Base-by-base conservation (phyloP, 2,797 vertebrate species). In the Rhinella marina region DNA sequence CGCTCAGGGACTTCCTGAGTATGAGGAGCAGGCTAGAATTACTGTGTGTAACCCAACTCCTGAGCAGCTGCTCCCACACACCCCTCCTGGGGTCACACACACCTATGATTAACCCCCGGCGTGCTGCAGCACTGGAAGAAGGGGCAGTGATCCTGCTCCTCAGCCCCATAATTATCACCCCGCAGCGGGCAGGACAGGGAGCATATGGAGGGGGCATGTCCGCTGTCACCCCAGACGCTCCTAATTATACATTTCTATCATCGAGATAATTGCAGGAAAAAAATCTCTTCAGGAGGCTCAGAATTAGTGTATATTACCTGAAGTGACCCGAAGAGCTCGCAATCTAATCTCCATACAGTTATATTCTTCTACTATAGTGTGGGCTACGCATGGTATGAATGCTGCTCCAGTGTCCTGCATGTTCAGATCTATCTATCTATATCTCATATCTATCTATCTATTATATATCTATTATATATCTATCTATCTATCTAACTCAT, bases 1-100 rank as follows among this genome's bases (percentile, higher is more conserved):
- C 25, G 82, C 66, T 27, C 50, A 82, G 80, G 72, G 14, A 54
- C 84, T 89, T 86, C 84, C 84, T 79, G 80, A 81, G 84, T 82
- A 82, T 88, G 41, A 52, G 17, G 48, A 79, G 68, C 64, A 52
- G 79, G 19, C 64, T 82, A 27, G 52, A 54, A 66, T 89, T 89
- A 62, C 73, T 9, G 1, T n/a, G 59, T 32, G 88, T 89, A 89
- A 89, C 78, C 50, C 80, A 83, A 86, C 88, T 78, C 88, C 84
- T 61, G 23, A 68, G 88, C 88, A 89, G 84, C 88, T 86, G 88
- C 80, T 83, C 52, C 62, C 73, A 62, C 82, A 41, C 56, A 86
- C 50, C 57, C 68, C 61, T 66, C 52, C 25, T 23, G 29, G 25
- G 48, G 41, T 21, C 78, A 82, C 68, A 81, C 77, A 85, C 83